Percentiles rank a stretch among this genome's conserved stretches.
These are phyloP conservation scores for Lasioglossum lativentre DNA, from an alignment of 2,888 invertebrate genomes.

Conservation along the genomic window DNA sequence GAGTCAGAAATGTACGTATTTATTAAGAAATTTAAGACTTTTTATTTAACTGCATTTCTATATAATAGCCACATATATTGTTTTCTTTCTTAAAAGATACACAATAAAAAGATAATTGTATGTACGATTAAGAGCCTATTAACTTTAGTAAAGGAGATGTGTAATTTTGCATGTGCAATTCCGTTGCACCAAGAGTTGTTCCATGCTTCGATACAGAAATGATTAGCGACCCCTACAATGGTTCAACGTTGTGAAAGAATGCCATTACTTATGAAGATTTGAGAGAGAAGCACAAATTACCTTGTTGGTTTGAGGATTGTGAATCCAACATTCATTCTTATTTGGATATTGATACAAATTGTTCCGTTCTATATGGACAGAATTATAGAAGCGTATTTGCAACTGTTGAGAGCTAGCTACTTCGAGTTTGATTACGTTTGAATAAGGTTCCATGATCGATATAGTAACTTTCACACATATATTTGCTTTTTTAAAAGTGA, in stretches of 20 bases:
- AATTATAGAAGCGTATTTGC: conserved; percentile 74
- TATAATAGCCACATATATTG: neutral
- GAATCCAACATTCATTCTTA: conserved; percentile 74
- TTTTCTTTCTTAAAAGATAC: neutral
- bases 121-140: conserved; percentile 49
- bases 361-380: conserved; percentile 67
- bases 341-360: conserved; percentile 71
- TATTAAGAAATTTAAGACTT: conserved; percentile 2
- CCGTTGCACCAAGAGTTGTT: conserved; percentile 66
- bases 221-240: conserved; percentile 74
- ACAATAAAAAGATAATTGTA: conserved; percentile 3
- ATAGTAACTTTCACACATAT: conserved; percentile 68
- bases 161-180: conserved; percentile 70
- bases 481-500: conserved; percentile 70
- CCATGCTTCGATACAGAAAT: conserved; percentile 73
- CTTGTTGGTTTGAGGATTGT: conserved; percentile 75
- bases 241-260: neutral
- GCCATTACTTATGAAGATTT: neutral
- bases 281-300: conserved; percentile 43
- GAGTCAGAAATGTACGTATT: neutral
- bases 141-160: conserved; percentile 71
- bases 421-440: conserved; percentile 73
- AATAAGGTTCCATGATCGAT: conserved; percentile 72
- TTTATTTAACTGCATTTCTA: conserved; percentile 4
- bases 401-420: conserved; percentile 63